A percentile compares a stretch with the other conserved stretches of the same genome.
These are phyloP conservation scores for Petrolisthes manimaculis DNA, from an alignment of 2,888 invertebrate genomes.

Conservation along the genomic window DNA sequence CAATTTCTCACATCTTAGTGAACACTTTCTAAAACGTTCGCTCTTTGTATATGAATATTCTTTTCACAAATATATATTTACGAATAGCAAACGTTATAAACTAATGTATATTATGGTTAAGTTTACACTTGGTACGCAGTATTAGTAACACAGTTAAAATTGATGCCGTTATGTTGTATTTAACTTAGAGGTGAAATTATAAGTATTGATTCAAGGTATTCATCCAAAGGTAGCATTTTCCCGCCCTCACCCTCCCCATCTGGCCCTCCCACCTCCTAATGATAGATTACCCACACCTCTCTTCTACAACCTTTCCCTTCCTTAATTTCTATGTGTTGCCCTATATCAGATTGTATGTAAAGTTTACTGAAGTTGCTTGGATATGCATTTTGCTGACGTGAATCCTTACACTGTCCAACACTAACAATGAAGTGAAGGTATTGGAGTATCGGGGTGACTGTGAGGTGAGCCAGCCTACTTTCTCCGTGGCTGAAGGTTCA, in stretches of 20 bases:
- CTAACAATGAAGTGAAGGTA: not conserved
- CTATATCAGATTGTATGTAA: not conserved
- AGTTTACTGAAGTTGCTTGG: no score
- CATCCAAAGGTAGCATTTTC: constrained; percentile 51
- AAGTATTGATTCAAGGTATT: constrained; percentile 38
- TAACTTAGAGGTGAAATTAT: not conserved
- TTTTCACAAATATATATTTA: not conserved
- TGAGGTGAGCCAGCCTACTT: constrained; percentile 60
- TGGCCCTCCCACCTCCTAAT: constrained; percentile 60
- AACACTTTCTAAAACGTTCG: constrained; percentile 27
- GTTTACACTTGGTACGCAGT: no score
- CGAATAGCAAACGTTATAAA: not conserved
- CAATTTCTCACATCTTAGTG: constrained; percentile 27
- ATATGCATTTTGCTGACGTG: no score
- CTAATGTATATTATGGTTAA: no score
- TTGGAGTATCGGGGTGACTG: constrained; percentile 35
- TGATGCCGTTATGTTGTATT: no score
- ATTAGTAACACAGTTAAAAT: no score
- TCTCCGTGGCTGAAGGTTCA: constrained; percentile 52
- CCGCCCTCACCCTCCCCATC: constrained; percentile 57
- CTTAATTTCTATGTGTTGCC: not conserved
- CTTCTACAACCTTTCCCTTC: not conserved
- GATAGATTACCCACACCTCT: constrained; percentile 46
- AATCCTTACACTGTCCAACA: no score
- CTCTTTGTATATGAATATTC: not conserved